phyloP scores from a whole-genome alignment of 2,888 invertebrate species.

The Furcula furcula region DNA sequence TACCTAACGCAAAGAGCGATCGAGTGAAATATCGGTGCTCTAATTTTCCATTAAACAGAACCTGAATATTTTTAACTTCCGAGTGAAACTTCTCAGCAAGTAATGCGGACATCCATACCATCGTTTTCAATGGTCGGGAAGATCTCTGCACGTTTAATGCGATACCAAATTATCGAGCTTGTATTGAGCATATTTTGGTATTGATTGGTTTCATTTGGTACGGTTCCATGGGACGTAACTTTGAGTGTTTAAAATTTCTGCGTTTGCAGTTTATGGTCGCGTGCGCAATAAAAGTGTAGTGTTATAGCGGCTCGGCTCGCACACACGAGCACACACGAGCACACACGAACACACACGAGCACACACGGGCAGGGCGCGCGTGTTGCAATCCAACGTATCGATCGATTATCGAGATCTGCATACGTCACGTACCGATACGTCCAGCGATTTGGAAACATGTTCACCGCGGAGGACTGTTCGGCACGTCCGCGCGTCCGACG shows the following conservation, averaged over 20 bases:
- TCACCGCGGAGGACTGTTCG: conserved; percentile 5
- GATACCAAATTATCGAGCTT: too few relatives aligned
- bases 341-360: neutral
- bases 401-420: conserved; percentile 32
- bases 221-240: neutral
- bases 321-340: neutral
- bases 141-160: too few relatives aligned
- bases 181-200: neutral
- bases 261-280: neutral
- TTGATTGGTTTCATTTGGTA: neutral
- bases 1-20: too few relatives aligned
- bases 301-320: neutral
- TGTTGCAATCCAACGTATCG: conserved; percentile 18
- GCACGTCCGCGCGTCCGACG: conserved; percentile 3
- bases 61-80: too few relatives aligned
- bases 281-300: neutral
- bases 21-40: too few relatives aligned
- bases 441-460: conserved; percentile 16
- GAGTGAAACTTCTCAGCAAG: too few relatives aligned
- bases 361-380: neutral
- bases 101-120: too few relatives aligned
- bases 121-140: too few relatives aligned
- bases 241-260: neutral
- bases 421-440: conserved; percentile 33
- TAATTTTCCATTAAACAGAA: too few relatives aligned